Evolutionary conservation across 2,797 vertebrate genomes (phyloP).

Genomic region (Acanthurus leucopareius): DNA sequence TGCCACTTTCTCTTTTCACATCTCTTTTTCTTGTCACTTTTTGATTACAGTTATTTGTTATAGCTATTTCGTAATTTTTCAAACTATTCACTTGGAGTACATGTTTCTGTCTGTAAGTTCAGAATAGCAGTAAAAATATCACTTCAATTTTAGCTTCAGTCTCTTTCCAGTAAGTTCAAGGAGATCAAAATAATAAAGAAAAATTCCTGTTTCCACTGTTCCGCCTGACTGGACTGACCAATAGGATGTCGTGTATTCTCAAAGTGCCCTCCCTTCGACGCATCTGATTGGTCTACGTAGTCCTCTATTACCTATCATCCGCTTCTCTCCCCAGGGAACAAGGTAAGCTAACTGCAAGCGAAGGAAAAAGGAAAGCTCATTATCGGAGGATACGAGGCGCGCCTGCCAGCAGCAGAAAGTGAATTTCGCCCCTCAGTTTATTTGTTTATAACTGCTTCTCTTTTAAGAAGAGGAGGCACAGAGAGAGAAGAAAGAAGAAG

Average conservation of each 20-base stretch:
- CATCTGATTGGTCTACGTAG: constrained; percentile 67
- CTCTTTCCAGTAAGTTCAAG: neutral
- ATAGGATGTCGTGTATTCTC: constrained; percentile 45
- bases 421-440: neutral
- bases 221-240: constrained; percentile 45
- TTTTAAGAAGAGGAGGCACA: neutral
- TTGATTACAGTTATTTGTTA: neutral
- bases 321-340: constrained; percentile 47
- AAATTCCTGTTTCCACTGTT: constrained; percentile 41
- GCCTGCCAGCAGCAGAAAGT: neutral
- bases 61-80: neutral
- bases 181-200: constrained; percentile 29
- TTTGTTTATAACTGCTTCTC: neutral
- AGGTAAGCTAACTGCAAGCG: constrained; percentile 53
- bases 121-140: neutral
- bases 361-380: constrained; percentile 63
- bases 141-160: neutral
- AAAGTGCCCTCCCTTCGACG: constrained; percentile 54
- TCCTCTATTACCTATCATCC: constrained; percentile 68
- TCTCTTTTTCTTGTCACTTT: neutral
- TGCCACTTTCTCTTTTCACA: neutral
- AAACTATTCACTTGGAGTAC: accelerated
- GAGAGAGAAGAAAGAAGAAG: constrained; percentile 21
- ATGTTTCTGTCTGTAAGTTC: neutral
- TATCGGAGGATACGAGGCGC: constrained; percentile 23